Evolutionary conservation across 2,113 vertebrate species (phyloP).

Genomic region (Uria aalge): DNA sequence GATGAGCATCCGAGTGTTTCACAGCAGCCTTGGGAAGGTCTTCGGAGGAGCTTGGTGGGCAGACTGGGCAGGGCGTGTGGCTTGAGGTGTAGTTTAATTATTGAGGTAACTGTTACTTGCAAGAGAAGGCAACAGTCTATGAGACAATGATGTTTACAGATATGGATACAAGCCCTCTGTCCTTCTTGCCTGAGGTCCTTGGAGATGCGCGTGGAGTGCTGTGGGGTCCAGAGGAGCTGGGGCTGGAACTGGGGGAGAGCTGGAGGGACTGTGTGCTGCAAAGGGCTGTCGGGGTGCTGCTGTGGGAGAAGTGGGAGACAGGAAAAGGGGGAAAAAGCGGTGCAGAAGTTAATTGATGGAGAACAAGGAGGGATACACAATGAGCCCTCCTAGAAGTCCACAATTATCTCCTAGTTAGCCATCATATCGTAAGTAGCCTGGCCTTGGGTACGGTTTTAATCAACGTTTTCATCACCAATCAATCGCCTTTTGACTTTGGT

Average conservation of each 20-base stretch:
- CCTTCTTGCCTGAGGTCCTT: background rate
- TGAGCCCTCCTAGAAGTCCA: background rate
- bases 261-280: background rate
- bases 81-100: background rate
- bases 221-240: background rate
- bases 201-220: rapidly evolving
- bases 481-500: background rate
- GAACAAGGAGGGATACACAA: rapidly evolving
- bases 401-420: background rate
- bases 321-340: background rate
- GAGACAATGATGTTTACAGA: background rate
- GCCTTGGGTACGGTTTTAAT: background rate
- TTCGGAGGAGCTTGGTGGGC: background rate
- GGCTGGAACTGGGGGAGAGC: background rate
- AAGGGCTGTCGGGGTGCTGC: background rate
- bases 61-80: background rate
- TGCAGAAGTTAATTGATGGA: background rate
- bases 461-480: background rate
- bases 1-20: rapidly evolving
- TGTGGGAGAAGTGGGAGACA: rapidly evolving
- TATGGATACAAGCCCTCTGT: too few species aligned
- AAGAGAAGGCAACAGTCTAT: background rate
- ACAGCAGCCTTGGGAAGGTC: background rate
- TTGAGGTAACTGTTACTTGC: too few species aligned
- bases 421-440: rapidly evolving